These are phyloP conservation scores for Caloenas nicobarica DNA, from an alignment of 2,113 vertebrate species.

Conservation along the genomic window DNA sequence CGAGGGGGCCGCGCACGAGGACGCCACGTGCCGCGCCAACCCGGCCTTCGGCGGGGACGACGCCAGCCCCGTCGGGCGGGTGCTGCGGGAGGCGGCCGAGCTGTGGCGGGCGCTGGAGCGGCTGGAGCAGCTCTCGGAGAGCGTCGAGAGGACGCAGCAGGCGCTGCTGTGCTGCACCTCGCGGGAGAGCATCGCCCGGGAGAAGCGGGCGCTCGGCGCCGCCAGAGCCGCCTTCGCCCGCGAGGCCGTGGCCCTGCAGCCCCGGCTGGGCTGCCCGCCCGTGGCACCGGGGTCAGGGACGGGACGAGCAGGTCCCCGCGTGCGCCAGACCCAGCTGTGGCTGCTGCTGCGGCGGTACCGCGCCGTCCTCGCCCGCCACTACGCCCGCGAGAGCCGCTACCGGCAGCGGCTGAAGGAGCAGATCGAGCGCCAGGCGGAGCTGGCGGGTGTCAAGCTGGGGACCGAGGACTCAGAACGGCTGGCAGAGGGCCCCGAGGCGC, in stretches of 20 bases:
- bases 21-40: slow-evolving; percentile 28
- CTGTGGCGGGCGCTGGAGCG: slow-evolving; percentile 46
- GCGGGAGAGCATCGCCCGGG: background rate
- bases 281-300: accelerated
- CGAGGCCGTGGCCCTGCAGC: slow-evolving; percentile 40
- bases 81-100: slow-evolving; percentile 54
- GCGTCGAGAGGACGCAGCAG: slow-evolving; percentile 55
- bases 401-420: slow-evolving; percentile 65
- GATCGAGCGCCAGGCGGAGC: slow-evolving; percentile 58
- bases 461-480: slow-evolving; percentile 49
- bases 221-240: slow-evolving; percentile 45
- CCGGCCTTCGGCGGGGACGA: background rate
- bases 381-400: slow-evolving; percentile 61
- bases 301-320: background rate
- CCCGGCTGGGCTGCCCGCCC: background rate
- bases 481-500: slow-evolving; percentile 2
- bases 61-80: background rate
- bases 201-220: slow-evolving; percentile 22
- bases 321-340: slow-evolving; percentile 60
- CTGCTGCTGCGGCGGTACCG: slow-evolving; percentile 44
- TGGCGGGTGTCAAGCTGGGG: slow-evolving; percentile 58
- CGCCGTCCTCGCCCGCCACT: slow-evolving; percentile 38
- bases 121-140: slow-evolving; percentile 52
- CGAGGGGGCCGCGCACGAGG: background rate
- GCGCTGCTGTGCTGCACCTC: slow-evolving; percentile 68